A percentile compares a stretch with the other conserved stretches of the same genome.
Conservation (phyloP, 2,888 invertebrate species). For the Colletes collaris region DNA sequence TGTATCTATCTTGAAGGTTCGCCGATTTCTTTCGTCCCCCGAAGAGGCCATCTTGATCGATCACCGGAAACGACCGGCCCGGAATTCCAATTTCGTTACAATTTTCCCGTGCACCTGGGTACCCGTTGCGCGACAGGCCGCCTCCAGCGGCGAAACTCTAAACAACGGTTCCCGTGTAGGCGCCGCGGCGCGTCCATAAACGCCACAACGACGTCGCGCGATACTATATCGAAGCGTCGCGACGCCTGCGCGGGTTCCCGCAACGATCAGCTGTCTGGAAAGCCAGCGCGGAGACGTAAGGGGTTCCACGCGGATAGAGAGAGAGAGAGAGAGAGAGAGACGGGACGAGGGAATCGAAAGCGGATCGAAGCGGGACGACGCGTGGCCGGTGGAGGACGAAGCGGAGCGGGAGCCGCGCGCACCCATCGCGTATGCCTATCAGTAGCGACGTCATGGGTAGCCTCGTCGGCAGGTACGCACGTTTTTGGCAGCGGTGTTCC, state of each 20-base stretch:
- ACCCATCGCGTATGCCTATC: conserved; percentile 25
- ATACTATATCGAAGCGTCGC: conserved; percentile 63
- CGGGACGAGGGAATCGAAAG: conserved; percentile 2
- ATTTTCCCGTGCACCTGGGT: not conserved
- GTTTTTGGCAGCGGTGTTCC: conserved; percentile 40
- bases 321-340: conserved; percentile 7
- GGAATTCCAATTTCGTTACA: conserved; percentile 19
- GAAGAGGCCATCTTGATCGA: conserved; percentile 18
- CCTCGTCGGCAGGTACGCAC: conserved; percentile 51
- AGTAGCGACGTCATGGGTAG: conserved; percentile 56
- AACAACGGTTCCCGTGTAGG: conserved; percentile 28
- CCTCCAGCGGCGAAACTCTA: conserved; percentile 19
- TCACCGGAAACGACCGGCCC: not conserved
- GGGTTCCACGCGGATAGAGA: not conserved
- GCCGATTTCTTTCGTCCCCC: not conserved
- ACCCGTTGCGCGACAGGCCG: conserved; percentile 13
- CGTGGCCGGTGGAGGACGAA: too few species aligned
- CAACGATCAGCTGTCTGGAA: conserved; percentile 81
- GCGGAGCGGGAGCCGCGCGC: conserved; percentile 7
- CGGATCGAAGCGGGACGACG: not conserved
- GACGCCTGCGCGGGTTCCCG: conserved; percentile 80
- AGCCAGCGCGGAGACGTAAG: not conserved
- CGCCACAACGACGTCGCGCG: conserved; percentile 27
- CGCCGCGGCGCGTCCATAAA: conserved; percentile 27
- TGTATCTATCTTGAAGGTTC: too few species aligned